Evolutionary conservation across 2,888 invertebrate species (phyloP), one percentile per base, ranked within the genome.

Genomic region (Cephus nigrinus): DNA sequence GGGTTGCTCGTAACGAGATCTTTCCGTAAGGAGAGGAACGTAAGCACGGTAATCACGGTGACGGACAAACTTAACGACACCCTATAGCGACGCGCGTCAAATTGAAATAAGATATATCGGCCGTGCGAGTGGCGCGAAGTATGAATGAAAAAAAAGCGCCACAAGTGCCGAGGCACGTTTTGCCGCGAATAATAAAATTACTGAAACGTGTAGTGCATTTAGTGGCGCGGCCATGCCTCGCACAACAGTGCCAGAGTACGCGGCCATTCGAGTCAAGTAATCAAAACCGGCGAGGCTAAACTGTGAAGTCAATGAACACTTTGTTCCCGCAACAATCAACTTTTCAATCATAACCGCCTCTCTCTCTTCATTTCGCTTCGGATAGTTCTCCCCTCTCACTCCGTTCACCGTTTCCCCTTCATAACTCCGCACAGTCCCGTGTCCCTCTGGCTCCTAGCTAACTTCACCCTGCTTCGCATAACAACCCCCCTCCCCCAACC

Each of bases 291-390:
- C 40, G 76, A 11, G 72, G 82, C 81, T 81, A 84, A 82, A 82
- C 83, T 82, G 81, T 77, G 79, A 84, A 89, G 86, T 88, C 87
- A 90, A 84, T 87, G 89, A 89, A 80, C 89, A 87, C 88, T 88
- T 89, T 90, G 89, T 90, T 85, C 87, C 78, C 82, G 84, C 85
- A 88, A 89, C 88, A 88, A 88, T 89, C 87, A 85, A 86, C 89
- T 86, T 87, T 87, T 84, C 84, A 87, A 89, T 88, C 87, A 84
- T 85, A 86, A 88, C 86, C 86, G 84, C 83, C 81, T 23, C 55
- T 81, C 82, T 12, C 36, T 40, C 36, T 15, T 4, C 23, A 23
- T 40, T 55, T 55, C 23, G 23, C 1, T 55, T 23, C 23, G 23
- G 23, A 55, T 55, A 55, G 55, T 55, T 55, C 23, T 55, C 23